Base-by-base conservation (phyloP, 2,113 vertebrate species). In the Pelusios castaneus region DNA sequence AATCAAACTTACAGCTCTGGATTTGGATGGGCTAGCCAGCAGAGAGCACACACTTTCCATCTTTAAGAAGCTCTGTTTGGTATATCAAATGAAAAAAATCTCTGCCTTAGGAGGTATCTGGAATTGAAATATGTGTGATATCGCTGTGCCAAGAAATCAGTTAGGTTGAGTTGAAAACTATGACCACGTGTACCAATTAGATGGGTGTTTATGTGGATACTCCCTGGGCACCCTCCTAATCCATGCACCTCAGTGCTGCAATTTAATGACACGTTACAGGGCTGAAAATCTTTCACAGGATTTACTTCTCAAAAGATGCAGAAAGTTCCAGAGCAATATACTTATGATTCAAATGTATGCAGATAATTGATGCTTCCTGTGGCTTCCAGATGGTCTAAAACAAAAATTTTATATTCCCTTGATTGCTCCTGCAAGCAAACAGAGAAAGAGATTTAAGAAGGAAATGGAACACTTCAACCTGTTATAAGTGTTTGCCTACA, bases 311-410 rank as follows among this genome's bases (percentile, higher is more conserved):
- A 94, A 94, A 90, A 52, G 87, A 93, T 87, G 91, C 89, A 92
- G 94, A 91, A 84, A 92, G 91, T 96, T 97, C 84, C 83, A 91
- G 67, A 11, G 67, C 88, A 95, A 95, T 91, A 70, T 91, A 94
- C 91, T 97, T 97, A 88, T 85, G 91, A 97, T 97, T 97, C 96
- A 97, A 97, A 97, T 97, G 95, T 94, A 96, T 96, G 89, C 96
- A 94, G 89, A 92, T 96, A 96, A 96, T 94, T 96, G 91, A 96
- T 90, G 94, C 94, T 96, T 97, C 96, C 95, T 70, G 94, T 95
- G 95, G 95, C 84, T 97, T 97, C 95, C 96, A 97, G 97, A 96
- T 98, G 97, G 94, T 97, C 94, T 95, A 87, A 92, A 97, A 94
- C 58, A 85, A 94, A 96, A 70, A 91, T 92, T 93, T 94, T 91